A percentile compares a stretch with the other conserved stretches of the same genome.
phyloP scores from a whole-genome alignment of 2,888 invertebrate species.

The Isotomurus palustris region DNA sequence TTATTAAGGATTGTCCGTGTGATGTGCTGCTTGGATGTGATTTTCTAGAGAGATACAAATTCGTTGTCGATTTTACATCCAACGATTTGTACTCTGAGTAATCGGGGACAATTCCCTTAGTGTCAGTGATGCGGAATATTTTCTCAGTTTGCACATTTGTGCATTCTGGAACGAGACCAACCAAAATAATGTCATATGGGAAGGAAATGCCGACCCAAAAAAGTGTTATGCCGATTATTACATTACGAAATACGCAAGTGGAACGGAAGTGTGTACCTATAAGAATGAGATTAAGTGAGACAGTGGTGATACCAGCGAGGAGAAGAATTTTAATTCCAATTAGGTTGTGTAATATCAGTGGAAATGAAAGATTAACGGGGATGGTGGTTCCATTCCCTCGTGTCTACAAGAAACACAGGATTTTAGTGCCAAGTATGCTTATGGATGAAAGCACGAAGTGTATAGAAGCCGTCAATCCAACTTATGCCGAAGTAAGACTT shows the following conservation, averaged over 20 bases:
- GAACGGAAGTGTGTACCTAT: too few species aligned
- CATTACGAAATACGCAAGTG: background rate
- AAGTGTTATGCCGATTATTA: background rate
- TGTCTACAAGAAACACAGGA: conserved; percentile 1
- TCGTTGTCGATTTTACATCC: background rate
- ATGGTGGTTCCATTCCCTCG: background rate
- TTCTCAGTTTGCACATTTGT: too few species aligned
- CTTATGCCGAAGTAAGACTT: background rate
- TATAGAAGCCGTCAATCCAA: background rate
- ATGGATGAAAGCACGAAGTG: background rate
- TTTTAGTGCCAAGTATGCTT: conserved; percentile 1
- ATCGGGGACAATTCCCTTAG: background rate
- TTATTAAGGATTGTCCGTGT: background rate
- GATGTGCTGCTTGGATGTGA: conserved; percentile 1
- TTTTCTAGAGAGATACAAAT: background rate
- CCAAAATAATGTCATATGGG: too few species aligned
- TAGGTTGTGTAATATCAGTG: too few species aligned
- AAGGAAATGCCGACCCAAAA: background rate
- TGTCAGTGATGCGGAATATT: background rate
- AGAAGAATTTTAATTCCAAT: too few species aligned
- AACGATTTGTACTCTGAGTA: background rate
- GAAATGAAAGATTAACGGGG: too few species aligned
- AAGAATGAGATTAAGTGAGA: too few species aligned
- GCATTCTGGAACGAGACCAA: too few species aligned
- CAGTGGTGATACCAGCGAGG: too few species aligned